Base-by-base conservation (phyloP, 2,113 vertebrate species). In the Rhabdomys dilectus region DNA sequence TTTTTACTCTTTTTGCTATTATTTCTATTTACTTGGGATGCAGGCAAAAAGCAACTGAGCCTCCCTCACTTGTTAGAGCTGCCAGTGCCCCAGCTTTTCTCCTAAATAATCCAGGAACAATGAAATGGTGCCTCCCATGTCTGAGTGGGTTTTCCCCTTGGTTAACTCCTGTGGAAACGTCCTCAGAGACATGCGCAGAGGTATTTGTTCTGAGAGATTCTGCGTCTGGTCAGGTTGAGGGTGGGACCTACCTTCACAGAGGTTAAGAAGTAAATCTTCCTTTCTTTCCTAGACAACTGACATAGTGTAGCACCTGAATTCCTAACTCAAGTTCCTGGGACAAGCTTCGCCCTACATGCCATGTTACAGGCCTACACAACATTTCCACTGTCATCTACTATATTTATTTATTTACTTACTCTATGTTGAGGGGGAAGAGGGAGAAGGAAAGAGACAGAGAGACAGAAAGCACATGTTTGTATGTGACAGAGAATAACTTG, bases 291-390 rank as follows among this genome's bases (percentile, higher is more conserved):
- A 34, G n/a, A 4, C 3, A 68, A 31, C 48, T 19, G 11, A 3
- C 26, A 5, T 0, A 3, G 45, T 21, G 3, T 90, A 21, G 42
- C 80, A 6, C 1, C 3, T 0, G 42, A 53, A 36, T 17, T 13
- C 26, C 29, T 22, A 5, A 51, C 31, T n/a, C 48, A 26, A 42
- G 68, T 64, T 24, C 15, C n/a, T 0, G 19, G 22, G 70, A 5
- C 0, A 2, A 45, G 53, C 3, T 36, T 70, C 9, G 4, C 15
- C 8, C 24, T 31, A 1, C 36, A 68, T 19, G 36, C 3, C 2
- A 19, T 17, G 72, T 89, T 7, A 12, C 1, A 66, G 24, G 8
- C 39, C 8, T 51, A 72, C 36, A 72, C 17, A n/a, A 17, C 36
- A 19, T 31, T 24, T 36, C 16, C 60, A 45, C 39, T 45, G 82